Evolutionary conservation across 2,113 vertebrate species (phyloP).

Genomic region (Malurus alboscapulatus): DNA sequence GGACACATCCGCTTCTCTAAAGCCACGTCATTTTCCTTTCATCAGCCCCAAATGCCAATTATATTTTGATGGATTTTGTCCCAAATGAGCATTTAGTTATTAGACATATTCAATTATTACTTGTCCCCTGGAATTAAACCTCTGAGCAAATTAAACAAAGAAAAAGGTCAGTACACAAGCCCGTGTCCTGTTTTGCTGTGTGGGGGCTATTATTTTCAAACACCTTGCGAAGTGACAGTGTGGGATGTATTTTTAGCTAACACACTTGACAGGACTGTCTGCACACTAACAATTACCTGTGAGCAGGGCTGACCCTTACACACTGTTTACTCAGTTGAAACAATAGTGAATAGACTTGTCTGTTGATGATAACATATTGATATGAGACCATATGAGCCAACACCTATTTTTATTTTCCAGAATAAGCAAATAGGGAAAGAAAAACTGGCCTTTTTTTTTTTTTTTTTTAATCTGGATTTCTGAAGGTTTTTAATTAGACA

Average conservation of each 20-base stretch:
- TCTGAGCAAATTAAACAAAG: conserved; percentile 79
- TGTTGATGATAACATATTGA: conserved; percentile 79
- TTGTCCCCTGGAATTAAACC: conserved; percentile 79
- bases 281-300: conserved; percentile 87
- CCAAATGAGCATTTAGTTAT: conserved; percentile 81
- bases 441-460: neutral
- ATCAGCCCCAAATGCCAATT: conserved; percentile 78
- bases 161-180: conserved; percentile 87
- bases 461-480: neutral
- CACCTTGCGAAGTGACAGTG: conserved; percentile 87
- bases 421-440: conserved; percentile 53
- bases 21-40: conserved; percentile 63
- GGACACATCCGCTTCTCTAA: conserved; percentile 47
- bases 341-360: conserved; percentile 76
- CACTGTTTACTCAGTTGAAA: conserved; percentile 85
- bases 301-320: conserved; percentile 82
- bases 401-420: conserved; percentile 70
- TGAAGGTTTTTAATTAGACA: neutral
- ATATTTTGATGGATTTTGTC: conserved; percentile 81
- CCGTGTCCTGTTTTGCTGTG: conserved; percentile 78
- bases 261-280: conserved; percentile 81
- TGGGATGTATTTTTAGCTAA: conserved; percentile 85
- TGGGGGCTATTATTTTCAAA: conserved; percentile 85
- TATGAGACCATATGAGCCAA: conserved; percentile 72
- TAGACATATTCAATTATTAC: conserved; percentile 82